Evolutionary conservation across 2,888 invertebrate species (phyloP).

Genomic region (Heteromyza rotundicornis): DNA sequence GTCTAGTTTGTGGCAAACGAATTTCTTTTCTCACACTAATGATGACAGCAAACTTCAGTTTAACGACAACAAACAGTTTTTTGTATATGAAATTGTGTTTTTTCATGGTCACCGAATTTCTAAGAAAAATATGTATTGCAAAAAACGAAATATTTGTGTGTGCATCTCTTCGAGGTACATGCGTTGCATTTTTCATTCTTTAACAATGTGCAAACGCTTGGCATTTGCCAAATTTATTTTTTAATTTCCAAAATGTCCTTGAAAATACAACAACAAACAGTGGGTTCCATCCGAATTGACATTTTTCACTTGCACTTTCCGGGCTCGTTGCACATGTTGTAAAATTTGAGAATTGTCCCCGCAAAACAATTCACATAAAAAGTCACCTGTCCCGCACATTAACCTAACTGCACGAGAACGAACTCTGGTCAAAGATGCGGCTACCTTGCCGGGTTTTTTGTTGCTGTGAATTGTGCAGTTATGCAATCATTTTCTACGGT

Average conservation of each 20-base stretch:
- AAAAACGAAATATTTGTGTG: too few species aligned
- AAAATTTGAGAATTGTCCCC: constrained; percentile 37
- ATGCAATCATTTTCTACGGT: constrained; percentile 54
- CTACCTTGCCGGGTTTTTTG: not conserved
- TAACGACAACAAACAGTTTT: too few species aligned
- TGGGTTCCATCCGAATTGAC: constrained; percentile 26
- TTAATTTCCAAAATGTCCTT: constrained; percentile 46
- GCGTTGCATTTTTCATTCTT: not conserved
- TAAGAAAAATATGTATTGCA: too few species aligned
- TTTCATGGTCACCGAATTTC: too few species aligned
- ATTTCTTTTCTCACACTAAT: too few species aligned
- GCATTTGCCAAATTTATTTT: constrained; percentile 28
- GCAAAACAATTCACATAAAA: constrained; percentile 40
- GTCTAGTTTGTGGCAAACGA: too few species aligned
- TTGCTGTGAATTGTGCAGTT: constrained; percentile 29
- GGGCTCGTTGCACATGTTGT: constrained; percentile 37
- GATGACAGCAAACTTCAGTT: too few species aligned
- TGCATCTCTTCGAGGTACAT: not conserved
- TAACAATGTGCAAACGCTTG: not conserved
- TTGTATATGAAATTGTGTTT: too few species aligned
- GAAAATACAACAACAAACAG: constrained; percentile 32
- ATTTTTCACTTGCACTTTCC: constrained; percentile 43
- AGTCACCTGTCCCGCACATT: constrained; percentile 40
- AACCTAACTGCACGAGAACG: constrained; percentile 6
- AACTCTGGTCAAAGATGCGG: not conserved